A percentile compares a stretch with the other conserved stretches of the same genome.
Conservation (phyloP, 2,113 vertebrate genomes). For the Gambusia holbrooki region DNA sequence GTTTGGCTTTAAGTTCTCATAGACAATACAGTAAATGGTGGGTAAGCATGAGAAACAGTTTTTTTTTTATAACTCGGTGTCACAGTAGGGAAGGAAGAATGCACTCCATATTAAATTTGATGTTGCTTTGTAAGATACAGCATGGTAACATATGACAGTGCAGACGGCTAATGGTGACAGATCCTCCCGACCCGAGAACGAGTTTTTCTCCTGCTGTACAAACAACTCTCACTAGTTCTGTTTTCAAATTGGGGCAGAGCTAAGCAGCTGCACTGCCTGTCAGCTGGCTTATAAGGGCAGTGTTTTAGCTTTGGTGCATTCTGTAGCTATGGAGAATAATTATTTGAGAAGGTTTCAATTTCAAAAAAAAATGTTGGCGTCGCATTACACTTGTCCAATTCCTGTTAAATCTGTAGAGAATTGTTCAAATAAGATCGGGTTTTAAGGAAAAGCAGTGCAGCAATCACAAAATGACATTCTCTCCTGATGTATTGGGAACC, state of each 20-base stretch:
- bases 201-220: neutral
- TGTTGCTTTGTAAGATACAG: neutral
- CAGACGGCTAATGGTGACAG: neutral
- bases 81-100: neutral
- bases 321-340: no score
- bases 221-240: neutral
- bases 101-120: neutral
- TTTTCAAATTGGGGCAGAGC: no score
- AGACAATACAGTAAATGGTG: neutral
- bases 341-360: no score
- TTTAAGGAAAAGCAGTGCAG: neutral
- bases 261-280: neutral
- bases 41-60: neutral
- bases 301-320: neutral
- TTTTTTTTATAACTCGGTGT: neutral
- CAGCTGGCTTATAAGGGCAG: neutral
- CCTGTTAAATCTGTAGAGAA: neutral
- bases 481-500: neutral
- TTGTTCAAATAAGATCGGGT: neutral
- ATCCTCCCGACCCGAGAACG: neutral
- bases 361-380: no score
- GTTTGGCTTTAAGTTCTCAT: conserved; percentile 2
- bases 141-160: neutral
- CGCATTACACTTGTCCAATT: neutral
- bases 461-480: neutral